Percentiles rank a stretch among this genome's conserved stretches.
Conservation (phyloP, 2,888 invertebrate species). For the Pseudococcus jackbeardsleyi region DNA sequence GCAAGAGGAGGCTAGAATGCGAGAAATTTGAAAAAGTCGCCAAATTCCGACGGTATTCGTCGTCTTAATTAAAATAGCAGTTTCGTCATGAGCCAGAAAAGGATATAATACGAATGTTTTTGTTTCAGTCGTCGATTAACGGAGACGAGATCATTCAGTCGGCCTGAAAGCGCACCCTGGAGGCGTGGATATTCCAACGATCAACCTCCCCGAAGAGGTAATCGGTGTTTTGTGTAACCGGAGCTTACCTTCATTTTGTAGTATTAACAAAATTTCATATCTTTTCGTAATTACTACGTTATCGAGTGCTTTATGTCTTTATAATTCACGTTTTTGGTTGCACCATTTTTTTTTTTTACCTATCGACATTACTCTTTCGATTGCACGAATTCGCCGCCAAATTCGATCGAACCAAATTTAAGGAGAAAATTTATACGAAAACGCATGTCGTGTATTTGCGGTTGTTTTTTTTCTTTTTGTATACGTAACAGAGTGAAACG, state of each 20-base stretch:
- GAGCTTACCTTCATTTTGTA: conserved; percentile 45
- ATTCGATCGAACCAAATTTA: conserved; percentile 20
- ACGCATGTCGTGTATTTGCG: conserved; percentile 27
- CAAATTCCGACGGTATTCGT: conserved; percentile 24
- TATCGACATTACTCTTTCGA: neutral
- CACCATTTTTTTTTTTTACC: conserved; percentile 31
- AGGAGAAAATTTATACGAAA: conserved; percentile 19
- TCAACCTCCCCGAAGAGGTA: conserved; percentile 61
- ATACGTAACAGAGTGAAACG: conserved; percentile 62
- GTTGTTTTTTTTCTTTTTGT: conserved; percentile 48
- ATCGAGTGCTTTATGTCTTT: conserved; percentile 49
- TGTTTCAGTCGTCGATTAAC: conserved; percentile 70
- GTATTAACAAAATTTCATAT: conserved; percentile 61
- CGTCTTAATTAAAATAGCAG: conserved; percentile 21
- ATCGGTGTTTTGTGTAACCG: conserved; percentile 42
- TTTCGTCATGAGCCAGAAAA: neutral
- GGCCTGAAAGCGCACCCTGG: conserved; percentile 73
- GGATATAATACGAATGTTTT: conserved; percentile 55
- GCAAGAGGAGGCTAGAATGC: neutral
- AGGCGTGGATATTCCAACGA: conserved; percentile 72
- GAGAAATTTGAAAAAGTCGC: conserved; percentile 4
- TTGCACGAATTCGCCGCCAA: neutral
- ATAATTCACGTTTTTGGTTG: conserved; percentile 54
- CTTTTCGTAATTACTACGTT: conserved; percentile 44
- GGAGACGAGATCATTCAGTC: conserved; percentile 71